Percentiles rank a stretch among this genome's conserved stretches.
These are phyloP conservation scores for Scaptomyza tumidula DNA, from an alignment of 2,888 invertebrate species.

Conservation along the genomic window DNA sequence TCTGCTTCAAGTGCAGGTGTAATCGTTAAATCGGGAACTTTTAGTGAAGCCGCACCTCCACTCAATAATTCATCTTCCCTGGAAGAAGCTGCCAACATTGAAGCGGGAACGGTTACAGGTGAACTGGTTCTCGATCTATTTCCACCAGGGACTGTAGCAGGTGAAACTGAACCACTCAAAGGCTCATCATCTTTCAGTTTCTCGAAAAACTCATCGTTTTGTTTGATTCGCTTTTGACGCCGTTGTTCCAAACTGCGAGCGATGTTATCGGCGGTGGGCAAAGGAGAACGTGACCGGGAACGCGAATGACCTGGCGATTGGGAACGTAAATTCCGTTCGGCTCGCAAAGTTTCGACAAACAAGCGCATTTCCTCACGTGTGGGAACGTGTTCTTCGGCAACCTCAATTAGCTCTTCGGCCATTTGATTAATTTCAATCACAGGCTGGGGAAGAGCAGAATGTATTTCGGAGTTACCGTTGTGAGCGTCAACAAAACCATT, in stretches of 20 bases:
- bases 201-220: constrained; percentile 62
- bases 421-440: constrained; percentile 59
- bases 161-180: constrained; percentile 5
- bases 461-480: neutral
- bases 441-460: constrained; percentile 46
- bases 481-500: constrained; percentile 12
- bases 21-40: neutral
- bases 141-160: neutral
- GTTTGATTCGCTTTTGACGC: constrained; percentile 57
- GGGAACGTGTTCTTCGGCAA: constrained; percentile 24
- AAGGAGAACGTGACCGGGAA: constrained; percentile 67
- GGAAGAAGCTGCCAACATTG: neutral
- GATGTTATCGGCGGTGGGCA: constrained; percentile 73
- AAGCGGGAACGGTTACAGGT: neutral
- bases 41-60: too few species aligned
- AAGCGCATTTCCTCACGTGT: constrained; percentile 54
- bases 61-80: neutral
- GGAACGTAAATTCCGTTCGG: constrained; percentile 54
- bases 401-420: constrained; percentile 28
- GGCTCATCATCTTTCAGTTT: constrained; percentile 39
- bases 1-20: neutral
- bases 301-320: constrained; percentile 37
- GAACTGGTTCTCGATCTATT: neutral
- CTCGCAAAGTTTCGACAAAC: constrained; percentile 60
- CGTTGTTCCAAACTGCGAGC: constrained; percentile 63